Base-by-base conservation (phyloP, 2,888 invertebrate genomes). In the Ethmia dodecea region DNA sequence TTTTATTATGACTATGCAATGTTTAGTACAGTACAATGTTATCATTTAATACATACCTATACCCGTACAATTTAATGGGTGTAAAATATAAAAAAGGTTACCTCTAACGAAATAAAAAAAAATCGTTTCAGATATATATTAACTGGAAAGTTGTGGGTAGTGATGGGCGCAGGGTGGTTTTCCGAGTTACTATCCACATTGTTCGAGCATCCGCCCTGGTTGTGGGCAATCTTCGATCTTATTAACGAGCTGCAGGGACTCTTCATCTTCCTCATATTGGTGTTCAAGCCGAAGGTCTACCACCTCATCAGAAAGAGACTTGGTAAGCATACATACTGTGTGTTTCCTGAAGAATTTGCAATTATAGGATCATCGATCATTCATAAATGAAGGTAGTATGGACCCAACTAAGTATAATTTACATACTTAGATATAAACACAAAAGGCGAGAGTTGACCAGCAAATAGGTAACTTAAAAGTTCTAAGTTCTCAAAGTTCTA, bases 111-210 rank as follows among this genome's bases (percentile, higher is more conserved):
- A 22, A 22, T n/a, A 22, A 22, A n/a, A n/a, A 8, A n/a, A n/a
- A 8, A 22, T n/a, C 3, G 20, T 33, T 46, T 27, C 70, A 92
- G 93, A 59, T 90, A 93, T 46, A 73, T 89, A 16, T 88, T 94
- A 79, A 92, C 92, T 38, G 83, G 91, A 0, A 94, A 94, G 60
- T 72, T 94, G 1, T 93, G 93, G 77, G 79, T 93, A 40, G 92
- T 94, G 28, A 94, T 94, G 94, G 94, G 94, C 1, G 89, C 93
- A 0, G 89, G 91, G 0, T 94, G 93, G 92, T 72, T 90, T 2
- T 83, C 91, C 28, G 93, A 93, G 66, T 73, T 92, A 3, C 56
- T 90, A 8, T 90, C 92, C 3, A 88, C 89, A 1, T 45, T 90
- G 14, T 70, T 88, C 28, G 65, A 75, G 24, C 69, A 88, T 51